phyloP scores from a whole-genome alignment of 2,797 vertebrate genomes.

The Coccyzus lansbergi region DNA sequence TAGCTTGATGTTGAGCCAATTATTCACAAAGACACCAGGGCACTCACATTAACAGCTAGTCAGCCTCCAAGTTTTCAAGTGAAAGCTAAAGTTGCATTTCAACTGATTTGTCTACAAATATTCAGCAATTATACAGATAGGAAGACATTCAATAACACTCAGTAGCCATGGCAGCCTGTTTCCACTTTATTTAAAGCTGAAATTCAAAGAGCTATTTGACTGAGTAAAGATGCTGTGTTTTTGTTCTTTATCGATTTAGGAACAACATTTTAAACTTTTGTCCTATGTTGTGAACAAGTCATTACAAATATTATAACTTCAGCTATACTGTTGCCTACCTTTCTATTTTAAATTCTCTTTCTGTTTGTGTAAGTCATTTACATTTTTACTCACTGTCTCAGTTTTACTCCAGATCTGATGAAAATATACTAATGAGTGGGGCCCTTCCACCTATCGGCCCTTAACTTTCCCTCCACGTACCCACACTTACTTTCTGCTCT shows the following conservation, averaged over 20 bases:
- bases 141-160: conserved; percentile 1
- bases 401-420: neutral
- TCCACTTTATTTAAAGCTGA: conserved; percentile 29
- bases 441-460: neutral
- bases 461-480: neutral
- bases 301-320: neutral
- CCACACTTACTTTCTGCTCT: neutral
- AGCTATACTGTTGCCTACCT: neutral
- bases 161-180: conserved; percentile 43
- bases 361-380: neutral
- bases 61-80: conserved; percentile 20
- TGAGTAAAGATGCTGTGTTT: conserved; percentile 11
- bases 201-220: conserved; percentile 38
- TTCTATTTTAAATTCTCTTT: neutral
- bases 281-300: neutral
- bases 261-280: conserved; percentile 31
- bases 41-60: conserved; percentile 30
- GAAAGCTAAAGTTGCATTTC: neutral
- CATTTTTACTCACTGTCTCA: neutral
- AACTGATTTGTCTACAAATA: conserved; percentile 60
- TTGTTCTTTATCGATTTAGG: conserved; percentile 35
- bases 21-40: conserved; percentile 4
- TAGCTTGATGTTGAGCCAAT: neutral
- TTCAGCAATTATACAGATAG: conserved; percentile 22
- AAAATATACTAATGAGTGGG: neutral